Percentiles rank a stretch among this genome's conserved stretches.
Evolutionary conservation across 2,888 invertebrate genomes (phyloP).

Genomic region (Dicranocentrus wangi): DNA sequence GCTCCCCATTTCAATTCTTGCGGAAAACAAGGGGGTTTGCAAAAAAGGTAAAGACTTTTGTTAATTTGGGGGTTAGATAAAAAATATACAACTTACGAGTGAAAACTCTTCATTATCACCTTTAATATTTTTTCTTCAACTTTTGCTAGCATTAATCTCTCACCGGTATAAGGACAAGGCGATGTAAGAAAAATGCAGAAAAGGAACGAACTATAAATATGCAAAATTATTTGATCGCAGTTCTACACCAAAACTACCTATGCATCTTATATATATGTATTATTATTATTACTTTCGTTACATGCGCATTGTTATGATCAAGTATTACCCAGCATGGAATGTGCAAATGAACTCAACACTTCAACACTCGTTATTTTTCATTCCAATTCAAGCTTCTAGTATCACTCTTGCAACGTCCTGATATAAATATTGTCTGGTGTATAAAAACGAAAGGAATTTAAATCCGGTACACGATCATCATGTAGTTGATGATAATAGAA

Average conservation of each 20-base stretch:
- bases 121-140: not conserved
- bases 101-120: constrained; percentile 12
- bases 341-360: constrained; percentile 52
- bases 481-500: constrained; percentile 23
- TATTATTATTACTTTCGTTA: not conserved
- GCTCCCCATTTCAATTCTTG: not conserved
- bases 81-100: not conserved
- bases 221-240: not conserved
- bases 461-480: constrained; percentile 56
- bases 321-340: constrained; percentile 43
- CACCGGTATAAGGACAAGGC: not conserved
- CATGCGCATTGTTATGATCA: constrained; percentile 4
- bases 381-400: not conserved
- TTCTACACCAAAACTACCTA: not conserved
- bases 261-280: not conserved
- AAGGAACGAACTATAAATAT: not conserved
- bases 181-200: not conserved
- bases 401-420: too few relatives aligned
- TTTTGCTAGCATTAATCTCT: not conserved
- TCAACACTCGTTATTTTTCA: constrained; percentile 29
- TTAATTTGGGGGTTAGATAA: not conserved
- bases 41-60: not conserved
- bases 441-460: constrained; percentile 46
- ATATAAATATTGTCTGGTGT: too few relatives aligned
- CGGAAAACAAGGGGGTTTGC: not conserved